phyloP scores from a whole-genome alignment of 2,888 invertebrate genomes.

The Lypha dubia region DNA sequence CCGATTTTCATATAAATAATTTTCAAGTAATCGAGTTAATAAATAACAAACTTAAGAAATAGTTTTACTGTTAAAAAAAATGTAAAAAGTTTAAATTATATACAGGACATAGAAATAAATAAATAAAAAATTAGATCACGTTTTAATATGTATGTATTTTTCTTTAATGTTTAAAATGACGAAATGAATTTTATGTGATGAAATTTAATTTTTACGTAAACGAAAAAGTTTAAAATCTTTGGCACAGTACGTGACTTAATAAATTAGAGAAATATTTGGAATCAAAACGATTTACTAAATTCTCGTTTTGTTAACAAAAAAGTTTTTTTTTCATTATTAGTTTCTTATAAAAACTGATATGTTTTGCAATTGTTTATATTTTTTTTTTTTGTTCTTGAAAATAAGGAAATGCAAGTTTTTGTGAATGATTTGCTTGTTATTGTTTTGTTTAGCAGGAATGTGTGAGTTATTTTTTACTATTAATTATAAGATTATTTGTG shows the following conservation, averaged over 20 bases:
- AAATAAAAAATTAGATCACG: conserved; percentile 34
- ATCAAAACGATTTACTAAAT: conserved; percentile 15
- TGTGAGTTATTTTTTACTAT: conserved; percentile 7
- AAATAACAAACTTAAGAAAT: conserved; percentile 31
- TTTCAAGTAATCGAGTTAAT: conserved; percentile 8
- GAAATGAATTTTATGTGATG: background rate
- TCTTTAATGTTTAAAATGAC: background rate
- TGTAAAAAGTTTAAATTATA: background rate
- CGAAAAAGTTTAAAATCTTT: conserved; percentile 65
- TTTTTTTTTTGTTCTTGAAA: conserved; percentile 2
- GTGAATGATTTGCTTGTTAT: conserved; percentile 34
- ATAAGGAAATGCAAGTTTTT: conserved; percentile 20
- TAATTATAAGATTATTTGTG: conserved; percentile 12
- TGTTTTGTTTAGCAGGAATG: conserved; percentile 50
- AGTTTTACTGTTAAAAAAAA: conserved; percentile 10
- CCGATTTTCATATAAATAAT: conserved; percentile 9
- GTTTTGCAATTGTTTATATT: conserved; percentile 59
- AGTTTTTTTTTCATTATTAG: no score
- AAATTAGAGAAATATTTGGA: conserved; percentile 38
- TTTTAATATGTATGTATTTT: no score
- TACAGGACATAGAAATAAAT: conserved; percentile 27
- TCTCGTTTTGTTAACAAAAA: conserved; percentile 27
- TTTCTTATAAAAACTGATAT: conserved; percentile 67
- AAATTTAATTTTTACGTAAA: conserved; percentile 18
- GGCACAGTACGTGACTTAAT: conserved; percentile 70